Evolutionary conservation across 2,888 invertebrate genomes (phyloP), one percentile per base, ranked within the genome.

Genomic region (Trichopria drosophilae): DNA sequence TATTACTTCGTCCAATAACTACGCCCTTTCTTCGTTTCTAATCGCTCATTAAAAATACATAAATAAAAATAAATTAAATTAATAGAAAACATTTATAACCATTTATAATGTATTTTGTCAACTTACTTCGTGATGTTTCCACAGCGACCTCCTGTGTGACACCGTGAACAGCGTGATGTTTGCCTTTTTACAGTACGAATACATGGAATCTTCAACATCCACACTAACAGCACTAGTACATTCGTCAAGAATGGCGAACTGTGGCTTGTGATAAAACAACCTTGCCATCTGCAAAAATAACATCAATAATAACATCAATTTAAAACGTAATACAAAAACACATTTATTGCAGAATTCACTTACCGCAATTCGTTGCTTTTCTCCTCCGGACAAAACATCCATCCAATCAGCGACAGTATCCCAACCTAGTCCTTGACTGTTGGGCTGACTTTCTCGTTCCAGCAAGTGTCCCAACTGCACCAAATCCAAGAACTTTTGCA

Each of bases 191-290:
- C 96, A 95, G 76, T 96, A 93, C 63, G 88, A 87, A 72, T 99
- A 99, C 91, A 99, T 97, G 60, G 86, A 87, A 20, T 95, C 96
- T 74, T 99, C 99, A 0, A 99, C 98, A 75, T 99, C 99, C 0
- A 98, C 93, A 39, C 95, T 96, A 1, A 99, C 98, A 0, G 98
- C 98, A 73, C 94, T 95, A 1, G 99, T 99, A 73, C 99, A 99
- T 76, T 99, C 99, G 71, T 99, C 99, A 63, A 99, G 79, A 67
- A 99, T 98, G 9, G 99, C 99, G 79, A 98, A 99, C 78, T 97
- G 96, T 0, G 99, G 99, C 71, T 86, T 86, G 77, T 98, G 96
- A 79, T 98, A 98, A 79, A 98, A 96, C 57, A 98, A 80, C 12
- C 97, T 83, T 10, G 97, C 94, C 97, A 98, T 98, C 82, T 90